Base-by-base conservation (phyloP, 2,113 vertebrate genomes). In the Vidua macroura region DNA sequence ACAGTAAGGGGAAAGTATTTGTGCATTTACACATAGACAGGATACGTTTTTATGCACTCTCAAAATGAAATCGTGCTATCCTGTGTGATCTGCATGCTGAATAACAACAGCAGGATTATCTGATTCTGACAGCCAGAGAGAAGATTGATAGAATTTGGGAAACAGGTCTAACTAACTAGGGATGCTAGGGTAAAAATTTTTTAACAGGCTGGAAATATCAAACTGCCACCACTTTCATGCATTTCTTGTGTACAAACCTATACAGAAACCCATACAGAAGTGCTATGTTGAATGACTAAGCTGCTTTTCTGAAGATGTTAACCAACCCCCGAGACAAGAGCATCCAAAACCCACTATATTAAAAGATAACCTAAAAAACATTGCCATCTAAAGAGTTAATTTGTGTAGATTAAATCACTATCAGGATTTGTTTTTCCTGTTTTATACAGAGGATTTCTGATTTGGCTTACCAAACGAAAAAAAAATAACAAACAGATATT, bases 381-480 rank as follows among this genome's bases (percentile, higher is more conserved):
- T 24, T 48, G 49, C 25, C 14, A 35, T 68, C 31, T 77, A 63
- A 97, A 81, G 58, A 62, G 52, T 86, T 68, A 74, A 95, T 67
- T 78, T 27, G 53, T 31, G 28, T 33, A 60, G 39, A 59, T 83
- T 70, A 92, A 92, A 41, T 64, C 43, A 91, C 56, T 58, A 70
- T 21, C 73, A 92, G 64, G 35, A 94, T 77, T 62, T 96, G 35
- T 31, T 97, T 90, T 27, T 90, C n/a, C 86, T 31, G 1, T 49
- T 85, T 94, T 48, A 68, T 41, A 44, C 19, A 72, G 28, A 93
- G 48, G 73, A 93, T 52, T 94, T 96, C 81, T 46, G 82, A 62
- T 83, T 64, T 80, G 86, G 88, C 88, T 64, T 63, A 95, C n/a
- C 66, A 92, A 66, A 79, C 53, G 72, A 87, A 90, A 92, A 46